Base-by-base conservation (phyloP, 2,113 vertebrate species). In the Phaethon lepturus region DNA sequence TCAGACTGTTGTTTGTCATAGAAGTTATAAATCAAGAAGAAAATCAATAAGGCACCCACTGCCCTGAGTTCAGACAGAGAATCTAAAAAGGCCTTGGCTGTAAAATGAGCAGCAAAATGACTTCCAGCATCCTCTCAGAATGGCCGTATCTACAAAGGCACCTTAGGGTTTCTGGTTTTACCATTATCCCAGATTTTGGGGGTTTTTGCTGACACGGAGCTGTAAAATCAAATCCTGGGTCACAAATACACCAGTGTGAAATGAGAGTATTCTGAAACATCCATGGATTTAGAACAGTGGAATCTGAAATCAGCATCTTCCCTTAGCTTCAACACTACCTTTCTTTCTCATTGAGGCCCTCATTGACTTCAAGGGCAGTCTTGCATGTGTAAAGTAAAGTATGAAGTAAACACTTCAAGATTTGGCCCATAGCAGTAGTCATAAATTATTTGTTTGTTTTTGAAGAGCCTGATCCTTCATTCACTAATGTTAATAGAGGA, bases 381-480 rank as follows among this genome's bases (percentile, higher is more conserved):
- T 80, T 81, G 47, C 49, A 24, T 53, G 31, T 82, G 60, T 66
- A 89, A 38, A 38, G 38, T 38, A 38, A 38, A 38, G 38, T 8
- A 86, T 76, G 67, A 84, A 87, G 56, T 42, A 75, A 89, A 58
- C 56, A 23, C 5, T 19, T 93, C 18, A 64, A 33, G 24, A 81
- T 91, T 76, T 93, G 77, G 76, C 93, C 80, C 28, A 66, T 42
- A 93, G 58, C 84, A 93, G 50, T 50, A 91, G 38, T 73, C 73
- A 93, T 96, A 96, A 95, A 95, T 97, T 89, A 83, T 82, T 62
- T 84, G 1, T 63, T 89, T 86, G 77, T 45, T 96, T 94, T 91
- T 93, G 73, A 91, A 75, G 35, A 86, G 26, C 24, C 69, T 69
- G 80, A 91, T 96, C 77, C 77, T 93, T 95, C 86, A 94, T 87